Evolutionary conservation across 2,888 invertebrate genomes (phyloP).

Genomic region (Nephrotoma guestfalica): DNA sequence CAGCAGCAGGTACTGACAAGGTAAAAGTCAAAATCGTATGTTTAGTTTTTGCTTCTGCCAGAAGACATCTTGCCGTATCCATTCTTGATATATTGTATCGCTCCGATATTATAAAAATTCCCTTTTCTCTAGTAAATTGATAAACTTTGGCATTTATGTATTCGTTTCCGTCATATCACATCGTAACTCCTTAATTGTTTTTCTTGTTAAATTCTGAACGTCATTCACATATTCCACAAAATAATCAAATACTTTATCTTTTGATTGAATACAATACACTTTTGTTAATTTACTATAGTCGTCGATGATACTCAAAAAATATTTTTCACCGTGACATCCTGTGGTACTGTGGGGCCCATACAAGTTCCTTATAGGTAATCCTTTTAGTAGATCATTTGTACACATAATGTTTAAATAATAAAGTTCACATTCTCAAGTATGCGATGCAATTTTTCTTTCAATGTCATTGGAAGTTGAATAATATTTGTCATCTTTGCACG

Average conservation of each 20-base stretch:
- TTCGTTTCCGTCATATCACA: too few species aligned
- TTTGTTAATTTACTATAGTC: slow-evolving; percentile 13
- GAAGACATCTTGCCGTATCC: slow-evolving; percentile 14
- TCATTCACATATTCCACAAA: slow-evolving; percentile 13
- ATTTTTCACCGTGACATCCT: slow-evolving; percentile 13
- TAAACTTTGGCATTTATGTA: slow-evolving; percentile 12
- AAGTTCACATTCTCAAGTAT: too few species aligned
- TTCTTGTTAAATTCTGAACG: slow-evolving; percentile 14
- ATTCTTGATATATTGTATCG: slow-evolving; percentile 14
- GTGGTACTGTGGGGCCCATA: slow-evolving; percentile 9
- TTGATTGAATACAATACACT: slow-evolving; percentile 13
- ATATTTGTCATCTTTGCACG: too few species aligned
- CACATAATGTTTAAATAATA: too few species aligned
- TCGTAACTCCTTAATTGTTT: too few species aligned
- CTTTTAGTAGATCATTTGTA: too few species aligned
- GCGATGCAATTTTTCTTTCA: too few species aligned
- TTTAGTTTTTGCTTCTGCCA: slow-evolving; percentile 3
- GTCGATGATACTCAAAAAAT: slow-evolving; percentile 14
- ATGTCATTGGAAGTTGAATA: too few species aligned
- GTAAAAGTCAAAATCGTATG: too few species aligned
- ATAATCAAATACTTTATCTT: slow-evolving; percentile 12
- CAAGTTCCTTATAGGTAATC: too few species aligned
- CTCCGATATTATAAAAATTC: slow-evolving; percentile 13
- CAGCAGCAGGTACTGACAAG: too few species aligned
- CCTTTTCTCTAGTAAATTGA: slow-evolving; percentile 10